phyloP scores from a whole-genome alignment of 2,888 invertebrate species.

The Oscheius myriophilus region DNA sequence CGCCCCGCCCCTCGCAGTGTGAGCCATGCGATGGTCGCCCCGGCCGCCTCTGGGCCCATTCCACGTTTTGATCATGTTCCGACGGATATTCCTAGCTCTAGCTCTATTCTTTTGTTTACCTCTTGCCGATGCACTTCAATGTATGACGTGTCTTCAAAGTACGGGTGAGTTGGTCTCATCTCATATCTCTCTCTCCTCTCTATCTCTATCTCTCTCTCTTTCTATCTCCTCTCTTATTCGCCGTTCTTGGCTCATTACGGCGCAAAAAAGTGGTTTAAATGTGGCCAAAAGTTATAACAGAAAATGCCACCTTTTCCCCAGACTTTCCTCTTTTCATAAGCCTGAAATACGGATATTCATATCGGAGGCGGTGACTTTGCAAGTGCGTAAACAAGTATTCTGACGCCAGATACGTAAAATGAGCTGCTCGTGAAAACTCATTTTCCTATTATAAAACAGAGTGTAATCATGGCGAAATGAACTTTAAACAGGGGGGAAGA shows the following conservation, averaged over 20 bases:
- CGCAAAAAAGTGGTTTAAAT: too few species aligned
- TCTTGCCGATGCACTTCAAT: background rate
- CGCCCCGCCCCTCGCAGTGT: slow-evolving; percentile 25
- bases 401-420: too few species aligned
- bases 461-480: background rate
- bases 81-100: background rate
- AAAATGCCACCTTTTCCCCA: too few species aligned
- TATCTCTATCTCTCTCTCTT: too few species aligned
- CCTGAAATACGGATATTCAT: too few species aligned
- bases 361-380: too few species aligned
- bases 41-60: slow-evolving; percentile 10
- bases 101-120: slow-evolving; percentile 8
- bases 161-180: slow-evolving; percentile 5
- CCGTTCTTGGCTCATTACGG: background rate
- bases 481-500: background rate
- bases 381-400: too few species aligned
- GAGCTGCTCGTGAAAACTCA: background rate
- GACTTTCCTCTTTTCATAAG: too few species aligned
- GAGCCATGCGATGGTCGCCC: slow-evolving; percentile 25
- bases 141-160: slow-evolving; percentile 22
- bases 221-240: too few species aligned
- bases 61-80: slow-evolving; percentile 7
- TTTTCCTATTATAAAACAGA: background rate
- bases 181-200: too few species aligned
- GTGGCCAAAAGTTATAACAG: too few species aligned